Percentiles rank a stretch among this genome's conserved stretches.
Conservation (phyloP, 2,888 invertebrate genomes). For the Erebia ligea region DNA sequence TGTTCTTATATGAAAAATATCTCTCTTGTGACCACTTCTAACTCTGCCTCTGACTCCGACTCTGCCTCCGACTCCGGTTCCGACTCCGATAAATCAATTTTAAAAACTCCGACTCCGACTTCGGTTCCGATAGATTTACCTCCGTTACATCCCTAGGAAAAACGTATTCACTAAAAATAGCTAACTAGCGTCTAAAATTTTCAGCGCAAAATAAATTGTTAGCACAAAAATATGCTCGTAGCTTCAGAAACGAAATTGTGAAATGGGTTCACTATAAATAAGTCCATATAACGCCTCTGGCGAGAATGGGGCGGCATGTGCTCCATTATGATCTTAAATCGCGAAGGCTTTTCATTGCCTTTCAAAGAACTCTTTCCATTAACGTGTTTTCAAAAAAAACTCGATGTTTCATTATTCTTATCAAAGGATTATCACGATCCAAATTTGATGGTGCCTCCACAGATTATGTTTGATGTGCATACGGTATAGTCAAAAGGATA, state of each 20-base stretch:
- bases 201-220: not conserved
- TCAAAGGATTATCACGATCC: constrained; percentile 11
- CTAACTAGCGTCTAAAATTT: not conserved
- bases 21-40: no score
- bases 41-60: no score
- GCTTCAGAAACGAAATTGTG: constrained; percentile 3
- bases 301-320: constrained; percentile 14
- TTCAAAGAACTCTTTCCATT: constrained; percentile 18
- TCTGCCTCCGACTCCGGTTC: no score
- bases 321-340: constrained; percentile 19
- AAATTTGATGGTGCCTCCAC: not conserved
- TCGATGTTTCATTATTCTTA: constrained; percentile 11
- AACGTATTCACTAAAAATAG: not conserved
- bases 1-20: no score
- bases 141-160: no score
- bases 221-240: not conserved
- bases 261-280: constrained; percentile 18
- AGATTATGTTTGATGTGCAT: not conserved
- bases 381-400: constrained; percentile 14
- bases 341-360: constrained; percentile 20
- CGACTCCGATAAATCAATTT: no score
- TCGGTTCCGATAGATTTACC: no score
- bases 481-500: not conserved
- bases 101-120: no score
- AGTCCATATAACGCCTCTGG: constrained; percentile 9